Base-by-base conservation (phyloP, 2,797 vertebrate genomes). In the Rhinophrynus dorsalis region DNA sequence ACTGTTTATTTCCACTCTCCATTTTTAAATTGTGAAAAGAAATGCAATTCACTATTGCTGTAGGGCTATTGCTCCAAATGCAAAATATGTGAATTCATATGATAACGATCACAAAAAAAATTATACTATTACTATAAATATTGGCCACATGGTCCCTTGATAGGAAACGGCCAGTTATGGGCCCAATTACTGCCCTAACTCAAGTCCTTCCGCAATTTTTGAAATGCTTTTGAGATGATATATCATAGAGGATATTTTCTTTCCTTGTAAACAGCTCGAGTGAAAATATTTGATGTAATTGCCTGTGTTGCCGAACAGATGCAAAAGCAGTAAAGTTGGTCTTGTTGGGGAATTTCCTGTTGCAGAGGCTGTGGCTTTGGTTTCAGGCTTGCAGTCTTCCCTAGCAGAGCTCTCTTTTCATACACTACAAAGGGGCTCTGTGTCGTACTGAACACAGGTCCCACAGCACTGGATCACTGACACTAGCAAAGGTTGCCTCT, bases 271-370 rank as follows among this genome's bases (percentile, higher is more conserved):
- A 48, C 32, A 8, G 55, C 12, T 51, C 50, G 3, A 27, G 1
- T 44, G 18, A 33, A 76, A n/a, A 62, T 38, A 67, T 9, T 45
- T 8, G 51, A 32, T 5, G 24, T 3, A 45, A 47, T 40, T 65
- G 3, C 40, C 62, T 42, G 1, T 9, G 11, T 76, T 54, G 42
- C 51, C n/a, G 38, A 62, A 47, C 70, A 48, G 45, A 52, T 26
- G 44, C 61, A 52, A 2, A 2, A 56, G 10, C 63, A 67, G 3
- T 10, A 18, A 12, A 52, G 29, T 57, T 48, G 29, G 26, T 62
- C 45, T 60, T 42, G 50, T 51, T 35, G 26, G 4, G 44, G 57
- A 45, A 69, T 74, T 77, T 74, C 67, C 67, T 74, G 67, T 58
- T 67, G 66, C 33, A 47, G 2, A 40, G 37, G 21, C 20, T 54